Base-by-base conservation (phyloP, 53 echinoderm and acorn worm genomes). In the Temnopleurus reevesii region DNA sequence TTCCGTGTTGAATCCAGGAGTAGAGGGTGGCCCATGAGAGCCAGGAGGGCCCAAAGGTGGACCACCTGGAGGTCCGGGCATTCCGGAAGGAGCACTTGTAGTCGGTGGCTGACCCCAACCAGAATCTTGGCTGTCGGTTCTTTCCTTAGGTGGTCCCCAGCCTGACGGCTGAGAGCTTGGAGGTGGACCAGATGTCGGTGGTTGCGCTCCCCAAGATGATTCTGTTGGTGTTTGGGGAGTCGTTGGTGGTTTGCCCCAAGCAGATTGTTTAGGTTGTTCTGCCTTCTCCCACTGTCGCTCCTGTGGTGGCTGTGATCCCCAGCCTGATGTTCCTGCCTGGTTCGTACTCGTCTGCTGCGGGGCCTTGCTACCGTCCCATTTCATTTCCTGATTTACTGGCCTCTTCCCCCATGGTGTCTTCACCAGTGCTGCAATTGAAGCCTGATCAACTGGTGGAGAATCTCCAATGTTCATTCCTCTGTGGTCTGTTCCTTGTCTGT, bases 341-440 rank as follows among this genome's bases (percentile, higher is more conserved):
- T 89, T 84, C 25, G 45, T 28, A 35, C 21, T 35, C 29, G 55
- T 83, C 19, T 61, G 89, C 34, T 23, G 77, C 31, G 82, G 49
- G 31, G 45, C 54, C 41, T 19, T 59, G n/a, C 38, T 89, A 19
- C 45, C 61, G 71, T 89, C 84, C 92, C 92, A 92, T 53, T 85
- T 89, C 17, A 93, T 89, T 81, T 94, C 93, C 81, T 96, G 99
- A 80, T 96, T 94, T 71, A 99, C 89, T 18, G 96, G 96, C 45
- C 89, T 94, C 93, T 96, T 96, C 23, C 99, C 99, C 99, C 99
- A 99, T 17, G 81, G 80, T 28, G 89, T 89, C 66, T 87, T 87
- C 27, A 87, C 71, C 5, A 87, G 66, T 15, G 84, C 55, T 83
- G 21, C 76, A 29, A 82, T 56, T 25, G 30, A 86, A 27, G 58